Evolutionary conservation across 2,113 vertebrate genomes (phyloP), one percentile per base, ranked within the genome.

Genomic region (Rissa tridactyla): DNA sequence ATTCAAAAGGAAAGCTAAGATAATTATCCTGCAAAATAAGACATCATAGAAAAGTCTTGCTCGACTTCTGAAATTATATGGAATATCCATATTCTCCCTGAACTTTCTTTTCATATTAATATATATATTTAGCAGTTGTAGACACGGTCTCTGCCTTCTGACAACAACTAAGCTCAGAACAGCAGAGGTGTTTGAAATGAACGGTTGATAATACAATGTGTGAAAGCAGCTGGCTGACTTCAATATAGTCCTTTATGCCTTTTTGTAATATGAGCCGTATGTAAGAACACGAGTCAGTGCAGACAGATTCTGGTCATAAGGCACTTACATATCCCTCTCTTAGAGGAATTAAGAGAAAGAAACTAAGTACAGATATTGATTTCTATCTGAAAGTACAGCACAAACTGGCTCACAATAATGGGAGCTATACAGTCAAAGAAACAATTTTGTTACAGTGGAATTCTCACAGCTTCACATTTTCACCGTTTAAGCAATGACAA

Each of bases 171-270:
- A 52, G 55, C 13, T 75, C 1, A 0, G 14, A 76, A 46, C 34
- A 76, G 29, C 16, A 30, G 9, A 57, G 61, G 27, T 44, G 13
- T 62, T 22, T 76, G 62, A 54, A 87, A 84, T 2, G 3, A 54
- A n/a, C 17, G 22, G 19, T 32, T 62, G 19, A 10, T 38, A 51
- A 47, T 2, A 36, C 11, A 20, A 5, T 1, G 8, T 1, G 3
- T 26, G 85, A 58, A 52, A 60, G 47, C 54, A 68, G 54, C 23
- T 12, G 34, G 36, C 27, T 30, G 49, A 14, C 42, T 26, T 46
- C 46, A 23, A 0, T 11, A 6, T 2, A n/a, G 46, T 13, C 25
- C 72, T 52, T 78, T 15, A 12, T 17, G 10, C 7, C 26, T 60
- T 61, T 36, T 23, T 34, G 9, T 19, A 47, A 5, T 7, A 42